phyloP scores from a whole-genome alignment of 2,888 invertebrate species.

The Phengaris alcon region DNA sequence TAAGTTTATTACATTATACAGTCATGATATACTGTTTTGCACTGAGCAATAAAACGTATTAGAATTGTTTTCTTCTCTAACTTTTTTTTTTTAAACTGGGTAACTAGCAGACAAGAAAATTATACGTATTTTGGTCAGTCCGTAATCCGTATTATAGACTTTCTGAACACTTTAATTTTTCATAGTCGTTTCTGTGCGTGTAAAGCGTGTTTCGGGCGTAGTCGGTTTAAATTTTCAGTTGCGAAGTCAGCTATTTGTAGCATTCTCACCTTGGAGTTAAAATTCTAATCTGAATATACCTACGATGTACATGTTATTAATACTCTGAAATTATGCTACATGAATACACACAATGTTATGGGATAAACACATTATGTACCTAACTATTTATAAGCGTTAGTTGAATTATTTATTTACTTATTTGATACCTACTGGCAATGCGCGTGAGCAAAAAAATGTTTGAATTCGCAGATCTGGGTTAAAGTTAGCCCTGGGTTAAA shows the following conservation, averaged over 20 bases:
- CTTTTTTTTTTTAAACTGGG: slow-evolving; percentile 2
- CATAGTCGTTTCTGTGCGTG: not conserved
- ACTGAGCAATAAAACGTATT: slow-evolving; percentile 20
- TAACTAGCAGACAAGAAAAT: not conserved
- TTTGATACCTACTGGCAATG: too few species aligned
- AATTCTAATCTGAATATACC: not conserved
- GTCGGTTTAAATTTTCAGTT: slow-evolving; percentile 3
- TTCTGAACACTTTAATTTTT: not conserved
- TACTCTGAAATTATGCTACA: not conserved
- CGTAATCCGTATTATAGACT: not conserved
- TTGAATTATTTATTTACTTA: too few species aligned
- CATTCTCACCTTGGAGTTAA: not conserved
- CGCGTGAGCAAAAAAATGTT: too few species aligned
- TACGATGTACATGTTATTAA: not conserved
- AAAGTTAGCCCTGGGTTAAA: too few species aligned
- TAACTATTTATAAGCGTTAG: too few species aligned
- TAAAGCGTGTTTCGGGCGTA: not conserved
- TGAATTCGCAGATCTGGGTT: too few species aligned
- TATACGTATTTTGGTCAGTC: not conserved
- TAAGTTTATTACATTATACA: slow-evolving; percentile 26
- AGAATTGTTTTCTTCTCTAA: slow-evolving; percentile 22
- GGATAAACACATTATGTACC: not conserved
- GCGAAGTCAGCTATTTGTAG: not conserved
- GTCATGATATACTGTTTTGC: slow-evolving; percentile 26
- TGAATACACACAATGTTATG: not conserved